Evolutionary conservation across 2,797 vertebrate species (phyloP), one percentile per base, ranked within the genome.

Genomic region (Staurois parvus): DNA sequence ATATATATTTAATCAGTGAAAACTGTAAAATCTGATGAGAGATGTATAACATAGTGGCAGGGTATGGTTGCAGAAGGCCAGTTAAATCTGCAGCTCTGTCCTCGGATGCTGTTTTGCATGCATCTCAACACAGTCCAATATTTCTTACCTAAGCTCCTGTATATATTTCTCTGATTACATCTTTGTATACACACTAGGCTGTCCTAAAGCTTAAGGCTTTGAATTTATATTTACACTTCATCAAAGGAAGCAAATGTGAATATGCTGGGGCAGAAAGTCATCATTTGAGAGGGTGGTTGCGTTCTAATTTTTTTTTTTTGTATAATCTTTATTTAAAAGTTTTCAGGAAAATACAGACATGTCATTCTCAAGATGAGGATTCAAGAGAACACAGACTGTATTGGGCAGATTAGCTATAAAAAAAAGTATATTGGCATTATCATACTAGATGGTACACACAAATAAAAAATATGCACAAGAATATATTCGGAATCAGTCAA

Each of bases 1-100:
- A 92, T 97, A 96, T 97, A 96, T 96, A 95, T 96, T 95, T 95
- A 96, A 96, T 96, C 93, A 95, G 93, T 93, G 91, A 91, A 95
- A 94, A 96, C 94, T 94, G 95, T 97, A 96, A 96, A 97, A 96
- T 94, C 91, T 95, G 95, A 96, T 96, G 95, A 95, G 94, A 96
- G 96, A 92, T 93, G 90, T 92, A 92, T 93, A 93, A 91, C 89
- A 89, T 88, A 90, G 88, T 86, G 85, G 85, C 85, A 86, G 85
- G 80, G 79, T 82, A 86, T 52, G 79, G 76, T 84, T 87, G 85
- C 79, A 87, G 79, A 87, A 87, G 82, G 79, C 83, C 82, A 84
- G 82, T 88, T 88, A 87, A 88, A 86, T 76, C 70, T 77, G 74
- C 69, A 73, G 72, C 75, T 88, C 87, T 86, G 80, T 88, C 59